These are phyloP conservation scores for Bilobella aurantiaca DNA, from an alignment of 1,140 invertebrate species.

Conservation along the genomic window DNA sequence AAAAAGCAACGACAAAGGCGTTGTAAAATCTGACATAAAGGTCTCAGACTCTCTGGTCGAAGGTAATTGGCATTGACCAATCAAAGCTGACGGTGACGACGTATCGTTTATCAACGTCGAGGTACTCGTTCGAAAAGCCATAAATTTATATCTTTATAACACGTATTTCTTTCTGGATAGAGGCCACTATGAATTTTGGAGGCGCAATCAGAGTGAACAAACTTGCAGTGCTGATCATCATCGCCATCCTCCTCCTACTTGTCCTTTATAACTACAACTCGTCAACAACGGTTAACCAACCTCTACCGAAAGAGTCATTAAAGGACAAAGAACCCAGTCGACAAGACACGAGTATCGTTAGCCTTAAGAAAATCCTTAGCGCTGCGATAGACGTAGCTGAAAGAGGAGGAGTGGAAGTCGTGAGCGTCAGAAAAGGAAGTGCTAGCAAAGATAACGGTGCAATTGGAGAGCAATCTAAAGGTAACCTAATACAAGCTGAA, in stretches of 20 bases:
- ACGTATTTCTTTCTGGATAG: no score
- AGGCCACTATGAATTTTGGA: constrained; percentile 52
- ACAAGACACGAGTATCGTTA: constrained; percentile 45
- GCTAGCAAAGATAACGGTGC: constrained; percentile 40
- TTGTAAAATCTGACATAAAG: no score
- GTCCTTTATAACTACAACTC: constrained; percentile 44
- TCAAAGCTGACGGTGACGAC: no score
- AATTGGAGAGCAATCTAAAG: constrained; percentile 65
- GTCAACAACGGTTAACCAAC: constrained; percentile 1
- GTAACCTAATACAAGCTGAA: constrained; percentile 44
- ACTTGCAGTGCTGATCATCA: constrained; percentile 47
- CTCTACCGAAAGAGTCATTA: neutral
- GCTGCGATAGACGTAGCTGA: constrained; percentile 66
- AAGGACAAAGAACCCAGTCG: constrained; percentile 24
- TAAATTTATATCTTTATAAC: no score
- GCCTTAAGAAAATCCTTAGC: constrained; percentile 61
- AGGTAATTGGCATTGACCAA: no score
- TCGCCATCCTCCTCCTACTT: constrained; percentile 45
- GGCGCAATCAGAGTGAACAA: constrained; percentile 53
- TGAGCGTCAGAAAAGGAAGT: constrained; percentile 47
- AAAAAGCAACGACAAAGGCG: no score
- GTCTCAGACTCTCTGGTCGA: no score
- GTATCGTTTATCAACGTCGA: no score
- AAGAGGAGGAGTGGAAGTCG: constrained; percentile 64
- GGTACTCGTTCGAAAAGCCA: no score